Evolutionary conservation across 2,797 vertebrate species (phyloP).

Genomic region (Leptodactylus fallax): DNA sequence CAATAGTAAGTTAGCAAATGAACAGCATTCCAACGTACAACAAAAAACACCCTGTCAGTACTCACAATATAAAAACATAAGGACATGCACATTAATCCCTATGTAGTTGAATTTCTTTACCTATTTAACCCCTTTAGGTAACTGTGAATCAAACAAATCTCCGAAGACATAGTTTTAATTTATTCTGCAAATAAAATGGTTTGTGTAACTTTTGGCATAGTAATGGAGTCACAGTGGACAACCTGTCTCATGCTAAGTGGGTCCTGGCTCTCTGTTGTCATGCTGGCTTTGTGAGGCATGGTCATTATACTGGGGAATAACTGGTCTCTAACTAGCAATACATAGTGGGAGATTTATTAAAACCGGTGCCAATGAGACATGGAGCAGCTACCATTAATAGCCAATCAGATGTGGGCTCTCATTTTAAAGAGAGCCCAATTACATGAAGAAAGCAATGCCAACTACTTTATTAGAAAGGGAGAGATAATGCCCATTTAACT

Average conservation of each 20-base stretch:
- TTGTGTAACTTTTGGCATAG: not conserved
- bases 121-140: slow-evolving; percentile 64
- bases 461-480: too few relatives aligned
- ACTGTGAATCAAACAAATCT: slow-evolving; percentile 43
- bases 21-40: slow-evolving; percentile 70
- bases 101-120: slow-evolving; percentile 62
- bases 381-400: too few relatives aligned
- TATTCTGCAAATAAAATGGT: not conserved
- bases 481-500: too few relatives aligned
- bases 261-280: not conserved
- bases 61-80: slow-evolving; percentile 67
- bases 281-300: too few relatives aligned
- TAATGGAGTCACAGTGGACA: too few relatives aligned
- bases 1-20: slow-evolving; percentile 72
- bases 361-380: not conserved
- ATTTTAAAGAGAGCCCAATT: not conserved
- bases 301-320: not conserved
- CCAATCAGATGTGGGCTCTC: not conserved
- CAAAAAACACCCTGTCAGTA: slow-evolving; percentile 70
- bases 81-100: slow-evolving; percentile 61
- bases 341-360: not conserved
- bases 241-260: not conserved
- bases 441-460: too few relatives aligned
- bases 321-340: not conserved
- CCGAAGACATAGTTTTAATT: not conserved